phyloP scores from a whole-genome alignment of 2,113 vertebrate species.

The Cairina moschata region DNA sequence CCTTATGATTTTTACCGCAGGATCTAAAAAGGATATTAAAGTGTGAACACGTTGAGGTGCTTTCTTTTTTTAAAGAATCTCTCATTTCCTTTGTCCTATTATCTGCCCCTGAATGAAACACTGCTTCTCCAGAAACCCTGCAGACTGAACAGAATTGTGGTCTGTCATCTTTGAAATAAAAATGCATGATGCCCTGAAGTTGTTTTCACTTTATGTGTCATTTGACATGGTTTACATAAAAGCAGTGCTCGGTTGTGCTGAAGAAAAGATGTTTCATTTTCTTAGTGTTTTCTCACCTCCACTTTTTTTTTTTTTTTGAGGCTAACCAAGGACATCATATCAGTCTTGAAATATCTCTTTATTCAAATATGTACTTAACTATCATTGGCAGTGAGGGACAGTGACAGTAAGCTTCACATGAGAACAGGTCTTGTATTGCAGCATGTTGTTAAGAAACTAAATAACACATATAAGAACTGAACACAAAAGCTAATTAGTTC shows the following conservation, averaged over 20 bases:
- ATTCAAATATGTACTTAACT: not conserved
- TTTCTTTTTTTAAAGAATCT: not conserved
- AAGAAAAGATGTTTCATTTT: not conserved
- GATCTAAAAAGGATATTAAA: not conserved
- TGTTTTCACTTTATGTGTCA: slow-evolving; percentile 26
- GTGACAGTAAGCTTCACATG: not conserved
- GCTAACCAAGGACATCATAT: slow-evolving; percentile 5
- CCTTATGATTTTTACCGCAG: not conserved
- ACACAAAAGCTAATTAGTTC: not conserved
- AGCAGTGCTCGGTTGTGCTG: not conserved
- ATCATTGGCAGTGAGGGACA: not conserved
- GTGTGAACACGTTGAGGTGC: not conserved
- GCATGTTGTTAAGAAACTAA: not conserved
- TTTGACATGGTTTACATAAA: slow-evolving; percentile 33
- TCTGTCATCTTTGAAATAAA: slow-evolving; percentile 18
- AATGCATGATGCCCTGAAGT: not conserved
- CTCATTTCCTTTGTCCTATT: not conserved
- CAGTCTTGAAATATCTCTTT: not conserved
- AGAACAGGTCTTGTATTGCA: not conserved
- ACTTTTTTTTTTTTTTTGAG: not conserved
- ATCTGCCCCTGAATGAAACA: not conserved
- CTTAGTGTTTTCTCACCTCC: not conserved
- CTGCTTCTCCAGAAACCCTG: not conserved
- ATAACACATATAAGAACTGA: not conserved
- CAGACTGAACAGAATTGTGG: slow-evolving; percentile 12